These are phyloP conservation scores for Leucoma salicis DNA, from an alignment of 2,888 invertebrate species.

Conservation along the genomic window DNA sequence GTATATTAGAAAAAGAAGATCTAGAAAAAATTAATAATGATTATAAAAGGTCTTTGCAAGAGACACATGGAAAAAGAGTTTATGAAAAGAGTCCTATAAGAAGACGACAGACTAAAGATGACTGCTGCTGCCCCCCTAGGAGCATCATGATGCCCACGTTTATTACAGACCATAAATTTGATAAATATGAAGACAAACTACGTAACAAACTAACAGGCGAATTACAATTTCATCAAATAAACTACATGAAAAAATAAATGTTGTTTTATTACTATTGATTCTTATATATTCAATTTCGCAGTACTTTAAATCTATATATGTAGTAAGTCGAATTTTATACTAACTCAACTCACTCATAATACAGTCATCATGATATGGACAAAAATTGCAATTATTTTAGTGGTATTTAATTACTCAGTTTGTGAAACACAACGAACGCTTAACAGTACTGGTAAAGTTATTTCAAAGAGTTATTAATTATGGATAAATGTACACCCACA, in stretches of 20 bases:
- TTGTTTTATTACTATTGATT: conserved; percentile 16
- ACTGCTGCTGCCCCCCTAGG: conserved; percentile 54
- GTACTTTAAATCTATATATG: background rate
- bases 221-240: conserved; percentile 4
- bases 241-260: conserved; percentile 7
- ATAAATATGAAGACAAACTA: conserved; percentile 12
- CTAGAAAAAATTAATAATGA: conserved; percentile 23
- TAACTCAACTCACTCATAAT: too few relatives aligned
- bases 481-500: too few relatives aligned
- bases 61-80: background rate
- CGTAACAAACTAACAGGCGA: conserved; percentile 2
- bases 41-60: conserved; percentile 5
- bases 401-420: background rate
- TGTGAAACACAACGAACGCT: too few relatives aligned
- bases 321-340: too few relatives aligned
- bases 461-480: too few relatives aligned
- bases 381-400: conserved; percentile 1
- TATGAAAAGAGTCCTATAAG: conserved; percentile 5
- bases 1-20: conserved; percentile 40
- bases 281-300: conserved; percentile 1
- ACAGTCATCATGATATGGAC: background rate
- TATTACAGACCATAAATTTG: conserved; percentile 51
- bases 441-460: too few relatives aligned
- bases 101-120: conserved; percentile 17
- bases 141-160: conserved; percentile 53